These are phyloP conservation scores for Eueides isabella DNA, from an alignment of 1,140 invertebrate species.

Conservation along the genomic window DNA sequence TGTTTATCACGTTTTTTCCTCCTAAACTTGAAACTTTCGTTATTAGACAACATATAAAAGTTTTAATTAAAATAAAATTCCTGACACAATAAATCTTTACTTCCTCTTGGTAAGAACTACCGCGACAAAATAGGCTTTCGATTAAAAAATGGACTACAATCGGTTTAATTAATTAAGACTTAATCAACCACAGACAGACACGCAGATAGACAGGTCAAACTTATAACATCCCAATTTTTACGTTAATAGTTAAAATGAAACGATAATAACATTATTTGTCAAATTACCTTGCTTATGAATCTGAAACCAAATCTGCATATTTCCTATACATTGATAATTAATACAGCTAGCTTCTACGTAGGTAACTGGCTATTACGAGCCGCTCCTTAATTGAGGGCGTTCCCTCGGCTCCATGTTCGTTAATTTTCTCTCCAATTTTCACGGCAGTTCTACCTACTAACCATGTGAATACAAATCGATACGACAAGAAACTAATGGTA, in stretches of 20 bases:
- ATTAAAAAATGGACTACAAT: too few species aligned
- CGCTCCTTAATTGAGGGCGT: conserved; percentile 12
- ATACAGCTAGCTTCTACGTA: background rate
- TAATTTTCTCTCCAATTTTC: conserved; percentile 15
- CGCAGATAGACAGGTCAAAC: too few species aligned
- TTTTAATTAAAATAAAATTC: too few species aligned
- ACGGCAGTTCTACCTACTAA: background rate
- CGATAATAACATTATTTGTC: background rate
- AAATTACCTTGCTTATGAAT: background rate
- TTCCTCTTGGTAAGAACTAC: too few species aligned
- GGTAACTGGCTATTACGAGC: conserved; percentile 2
- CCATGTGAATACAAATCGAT: background rate
- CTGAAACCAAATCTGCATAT: background rate
- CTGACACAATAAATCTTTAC: too few species aligned
- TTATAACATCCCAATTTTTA: too few species aligned
- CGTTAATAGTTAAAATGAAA: background rate
- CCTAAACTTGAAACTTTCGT: too few species aligned
- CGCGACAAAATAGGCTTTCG: too few species aligned
- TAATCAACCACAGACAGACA: too few species aligned
- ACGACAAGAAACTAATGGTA: background rate
- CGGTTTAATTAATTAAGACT: too few species aligned
- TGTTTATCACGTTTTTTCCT: too few species aligned
- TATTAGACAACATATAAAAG: too few species aligned
- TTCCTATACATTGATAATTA: background rate
- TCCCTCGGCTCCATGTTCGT: conserved; percentile 4